Base-by-base conservation (phyloP, 2,113 vertebrate genomes). In the Poeciliopsis occidentalis region DNA sequence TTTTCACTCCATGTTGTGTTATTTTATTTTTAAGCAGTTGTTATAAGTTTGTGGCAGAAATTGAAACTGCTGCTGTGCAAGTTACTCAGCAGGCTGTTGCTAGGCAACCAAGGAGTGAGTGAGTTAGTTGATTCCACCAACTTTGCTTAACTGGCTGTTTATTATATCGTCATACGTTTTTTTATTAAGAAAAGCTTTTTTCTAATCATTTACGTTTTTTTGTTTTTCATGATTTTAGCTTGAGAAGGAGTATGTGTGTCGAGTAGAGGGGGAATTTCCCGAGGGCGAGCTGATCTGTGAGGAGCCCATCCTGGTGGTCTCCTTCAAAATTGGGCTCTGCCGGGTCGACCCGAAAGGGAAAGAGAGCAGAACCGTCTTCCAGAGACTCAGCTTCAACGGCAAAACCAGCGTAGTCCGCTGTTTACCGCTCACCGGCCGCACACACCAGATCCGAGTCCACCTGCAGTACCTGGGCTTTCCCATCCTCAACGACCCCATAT, bases 361-460 rank as follows among this genome's bases (percentile, higher is more conserved):
- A 60, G 87, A 90, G 5, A 97, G 95, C 85, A 93, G 95, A 69
- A 99, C 98, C 0, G 82, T 97, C 68, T 99, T 99, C 90, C 96
- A 95, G 87, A 96, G 96, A 66, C 94, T 99, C 6, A 95, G 95
- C 87, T 98, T 95, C 85, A 98, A 98, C 0, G 97, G 98, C 2
- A 93, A 67, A 74, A 96, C 81, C 64, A 99, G 97, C 0, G 96
- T 99, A 22, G 96, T 99, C 3, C 95, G 81, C 27, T 99, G 98
- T 75, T 91, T 92, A 3, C 98, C 98, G 0, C 94, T 94, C 1
- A 99, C 98, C 0, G 98, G 98, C 24, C 97, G 98, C 34, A 99
- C 96, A 0, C 98, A 99, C 91, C 98, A 99, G 92, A 99, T 99
- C 83, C 95, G 98, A 1, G 98, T 99, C 12, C 98, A 99, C 76